These are phyloP conservation scores for Brachypalpus laphriformis DNA, from an alignment of 2,888 invertebrate species.

Conservation along the genomic window DNA sequence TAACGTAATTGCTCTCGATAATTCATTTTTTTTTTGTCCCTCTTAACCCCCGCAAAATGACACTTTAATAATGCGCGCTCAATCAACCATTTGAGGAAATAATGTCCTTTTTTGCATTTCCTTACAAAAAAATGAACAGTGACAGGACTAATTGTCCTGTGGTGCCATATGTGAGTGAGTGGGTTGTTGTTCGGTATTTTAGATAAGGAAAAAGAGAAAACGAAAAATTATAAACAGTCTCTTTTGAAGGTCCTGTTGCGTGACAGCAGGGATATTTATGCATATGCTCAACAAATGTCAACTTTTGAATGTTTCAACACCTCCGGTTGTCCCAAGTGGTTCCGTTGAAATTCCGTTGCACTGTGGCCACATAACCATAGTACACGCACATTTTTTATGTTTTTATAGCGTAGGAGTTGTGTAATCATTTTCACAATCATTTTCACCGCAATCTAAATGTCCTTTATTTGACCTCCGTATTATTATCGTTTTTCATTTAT, in stretches of 20 bases:
- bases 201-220: constrained; percentile 40
- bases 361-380: constrained; percentile 12
- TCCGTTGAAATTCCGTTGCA: constrained; percentile 51
- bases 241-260: constrained; percentile 57
- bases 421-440: constrained; percentile 46
- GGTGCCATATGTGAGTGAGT: constrained; percentile 66
- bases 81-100: constrained; percentile 55
- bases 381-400: constrained; percentile 10
- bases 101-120: constrained; percentile 48
- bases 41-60: constrained; percentile 49
- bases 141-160: constrained; percentile 54
- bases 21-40: constrained; percentile 30
- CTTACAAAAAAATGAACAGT: constrained; percentile 5
- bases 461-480: not conserved
- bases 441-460: constrained; percentile 25
- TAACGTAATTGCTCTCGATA: constrained; percentile 35
- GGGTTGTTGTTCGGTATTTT: constrained; percentile 67
- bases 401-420: constrained; percentile 52
- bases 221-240: not conserved
- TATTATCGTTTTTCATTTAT: not conserved
- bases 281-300: constrained; percentile 69
- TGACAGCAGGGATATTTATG: constrained; percentile 42
- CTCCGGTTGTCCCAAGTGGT: constrained; percentile 34
- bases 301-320: constrained; percentile 65
- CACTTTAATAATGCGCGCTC: constrained; percentile 58